Evolutionary conservation across 2,113 vertebrate species (phyloP).

Genomic region (Varanus komodoensis): DNA sequence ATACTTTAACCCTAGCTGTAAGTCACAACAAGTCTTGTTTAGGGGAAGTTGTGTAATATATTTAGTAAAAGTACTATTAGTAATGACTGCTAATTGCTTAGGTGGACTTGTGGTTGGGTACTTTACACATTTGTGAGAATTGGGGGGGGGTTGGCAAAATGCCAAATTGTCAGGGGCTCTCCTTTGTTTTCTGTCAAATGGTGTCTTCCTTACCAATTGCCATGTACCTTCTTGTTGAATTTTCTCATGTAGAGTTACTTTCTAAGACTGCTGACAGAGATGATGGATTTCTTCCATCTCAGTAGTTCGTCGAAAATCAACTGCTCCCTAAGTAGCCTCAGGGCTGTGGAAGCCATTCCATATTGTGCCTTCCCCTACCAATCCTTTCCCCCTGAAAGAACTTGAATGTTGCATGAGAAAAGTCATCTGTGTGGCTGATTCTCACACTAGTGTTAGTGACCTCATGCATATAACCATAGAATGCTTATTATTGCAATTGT

Average conservation of each 20-base stretch:
- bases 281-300: too few species aligned
- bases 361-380: background rate
- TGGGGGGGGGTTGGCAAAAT: background rate
- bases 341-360: background rate
- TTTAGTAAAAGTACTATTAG: too few species aligned
- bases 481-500: background rate
- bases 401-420: too few species aligned
- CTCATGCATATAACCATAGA: background rate
- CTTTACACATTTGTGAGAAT: background rate
- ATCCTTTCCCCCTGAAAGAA: background rate
- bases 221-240: background rate
- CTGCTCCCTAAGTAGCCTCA: too few species aligned
- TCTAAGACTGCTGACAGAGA: background rate
- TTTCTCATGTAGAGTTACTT: background rate
- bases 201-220: background rate
- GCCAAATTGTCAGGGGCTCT: background rate
- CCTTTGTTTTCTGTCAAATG: background rate
- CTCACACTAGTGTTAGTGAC: background rate
- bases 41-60: background rate
- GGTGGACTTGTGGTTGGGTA: background rate
- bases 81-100: background rate
- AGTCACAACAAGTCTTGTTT: too few species aligned
- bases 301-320: background rate
- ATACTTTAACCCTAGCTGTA: too few species aligned
- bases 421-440: too few species aligned